Evolutionary conservation across 2,888 invertebrate species (phyloP), one percentile per base, ranked within the genome.

Genomic region (Apotomis turbidana): DNA sequence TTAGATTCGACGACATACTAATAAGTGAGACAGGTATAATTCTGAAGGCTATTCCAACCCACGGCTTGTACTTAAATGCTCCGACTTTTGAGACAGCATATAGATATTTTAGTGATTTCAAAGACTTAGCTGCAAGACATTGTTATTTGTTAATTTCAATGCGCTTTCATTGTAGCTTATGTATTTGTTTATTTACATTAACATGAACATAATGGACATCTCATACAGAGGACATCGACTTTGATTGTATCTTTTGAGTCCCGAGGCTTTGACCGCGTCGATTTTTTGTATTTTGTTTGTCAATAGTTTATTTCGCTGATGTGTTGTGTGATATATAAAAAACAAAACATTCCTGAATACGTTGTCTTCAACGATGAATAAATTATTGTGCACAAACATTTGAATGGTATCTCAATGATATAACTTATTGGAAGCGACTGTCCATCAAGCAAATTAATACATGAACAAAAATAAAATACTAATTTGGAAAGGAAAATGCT

Each of bases 101-200:
- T 15, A 15, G 15, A 15, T 15, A 0, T n/a, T 71, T 74, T 74
- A 75, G 75, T 62, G 64, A 75, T 73, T 73, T 76, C 64, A 51
- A 52, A 73, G 67, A 68, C 74, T 73, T 74, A 13, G 54, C 62
- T 62, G 66, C 67, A 73, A 84, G 81, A 46, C 36, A 52, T 61
- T 70, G 55, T 71, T 71, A 41, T 58, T 79, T 78, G 73, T 78
- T 81, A 74, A 76, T 80, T 83, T 84, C 79, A 79, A 81, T 81
- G 80, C 80, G 92, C 93, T 93, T 93, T 93, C 93, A 89, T 89
- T 91, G 93, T 93, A 91, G 93, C 93, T 93, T 92, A 74, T 80
- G 82, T 87, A 84, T 85, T 82, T 76, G 77, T 78, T 79, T 76
- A 74, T 78, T 69, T 71, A 64, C 49, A 71, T 75, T 74, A 68